These are phyloP conservation scores for Flexamia atlantica DNA, from an alignment of 2,888 invertebrate genomes.

Conservation along the genomic window DNA sequence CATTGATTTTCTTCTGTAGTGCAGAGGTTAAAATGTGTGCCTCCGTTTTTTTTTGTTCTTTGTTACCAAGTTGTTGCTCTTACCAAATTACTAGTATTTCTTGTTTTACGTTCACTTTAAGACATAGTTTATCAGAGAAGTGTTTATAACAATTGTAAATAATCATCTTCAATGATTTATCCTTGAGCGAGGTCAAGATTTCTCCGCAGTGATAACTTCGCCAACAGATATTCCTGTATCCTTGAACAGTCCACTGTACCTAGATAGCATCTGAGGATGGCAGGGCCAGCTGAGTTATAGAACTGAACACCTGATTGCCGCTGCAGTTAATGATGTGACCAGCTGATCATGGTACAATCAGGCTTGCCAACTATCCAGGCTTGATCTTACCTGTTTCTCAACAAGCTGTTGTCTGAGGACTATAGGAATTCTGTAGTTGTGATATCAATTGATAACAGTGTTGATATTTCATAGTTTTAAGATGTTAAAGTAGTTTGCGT, in stretches of 20 bases:
- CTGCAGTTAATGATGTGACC: conserved; percentile 24
- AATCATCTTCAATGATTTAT: background rate
- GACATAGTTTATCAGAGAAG: no score
- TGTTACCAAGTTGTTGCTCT: no score
- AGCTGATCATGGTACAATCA: conserved; percentile 5
- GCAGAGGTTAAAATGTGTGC: no score
- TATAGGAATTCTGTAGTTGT: background rate
- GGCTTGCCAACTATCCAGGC: background rate
- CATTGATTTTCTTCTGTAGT: no score
- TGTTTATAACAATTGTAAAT: no score
- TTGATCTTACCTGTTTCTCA: conserved; percentile 7
- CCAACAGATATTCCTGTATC: background rate
- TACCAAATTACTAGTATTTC: no score
- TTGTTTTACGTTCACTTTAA: no score
- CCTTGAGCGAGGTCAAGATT: conserved; percentile 4
- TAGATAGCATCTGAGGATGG: conserved; percentile 13
- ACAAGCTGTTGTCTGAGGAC: background rate
- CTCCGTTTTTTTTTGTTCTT: no score
- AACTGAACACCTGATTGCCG: conserved; percentile 18
- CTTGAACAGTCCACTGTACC: background rate
- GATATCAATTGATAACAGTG: background rate
- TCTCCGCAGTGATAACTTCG: background rate
- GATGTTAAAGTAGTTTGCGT: no score
- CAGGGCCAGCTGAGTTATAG: conserved; percentile 19
- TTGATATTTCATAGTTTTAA: no score